phyloP scores from a whole-genome alignment of 2,888 invertebrate genomes.

The Epsilonema sp. region DNA sequence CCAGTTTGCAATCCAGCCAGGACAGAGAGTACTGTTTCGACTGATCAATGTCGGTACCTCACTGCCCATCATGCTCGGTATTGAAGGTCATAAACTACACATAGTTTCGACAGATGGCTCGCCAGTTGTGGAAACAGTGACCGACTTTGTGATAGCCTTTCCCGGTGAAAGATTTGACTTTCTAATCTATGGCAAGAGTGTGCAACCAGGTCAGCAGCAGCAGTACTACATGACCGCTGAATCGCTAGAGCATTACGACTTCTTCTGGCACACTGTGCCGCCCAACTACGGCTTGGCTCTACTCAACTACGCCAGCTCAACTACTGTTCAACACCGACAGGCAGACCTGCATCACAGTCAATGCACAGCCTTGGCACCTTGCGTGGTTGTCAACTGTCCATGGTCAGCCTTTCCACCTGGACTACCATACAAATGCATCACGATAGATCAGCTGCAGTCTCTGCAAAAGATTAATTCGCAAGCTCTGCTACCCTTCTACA shows the following conservation, averaged over 20 bases:
- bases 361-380: not conserved
- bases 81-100: conserved; percentile 18
- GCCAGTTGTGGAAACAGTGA: conserved; percentile 11
- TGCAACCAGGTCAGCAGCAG: conserved; percentile 7
- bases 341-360: not conserved
- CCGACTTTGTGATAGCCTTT: conserved; percentile 19
- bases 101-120: conserved; percentile 22
- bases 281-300: conserved; percentile 17
- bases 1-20: conserved; percentile 14
- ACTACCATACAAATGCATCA: not conserved
- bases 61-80: conserved; percentile 18
- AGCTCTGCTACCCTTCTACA: too few species aligned
- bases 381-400: conserved; percentile 9
- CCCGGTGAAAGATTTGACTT: conserved; percentile 25
- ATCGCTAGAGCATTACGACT: conserved; percentile 14
- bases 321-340: not conserved
- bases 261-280: conserved; percentile 16
- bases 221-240: conserved; percentile 15
- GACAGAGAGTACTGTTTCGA: conserved; percentile 14
- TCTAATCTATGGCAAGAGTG: conserved; percentile 15
- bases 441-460: not conserved
- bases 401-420: conserved; percentile 4
- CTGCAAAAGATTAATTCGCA: too few species aligned
- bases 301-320: conserved; percentile 13
- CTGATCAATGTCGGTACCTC: conserved; percentile 22